phyloP scores from a whole-genome alignment of 2,797 vertebrate genomes.

The Arrhamphus sclerolepis region DNA sequence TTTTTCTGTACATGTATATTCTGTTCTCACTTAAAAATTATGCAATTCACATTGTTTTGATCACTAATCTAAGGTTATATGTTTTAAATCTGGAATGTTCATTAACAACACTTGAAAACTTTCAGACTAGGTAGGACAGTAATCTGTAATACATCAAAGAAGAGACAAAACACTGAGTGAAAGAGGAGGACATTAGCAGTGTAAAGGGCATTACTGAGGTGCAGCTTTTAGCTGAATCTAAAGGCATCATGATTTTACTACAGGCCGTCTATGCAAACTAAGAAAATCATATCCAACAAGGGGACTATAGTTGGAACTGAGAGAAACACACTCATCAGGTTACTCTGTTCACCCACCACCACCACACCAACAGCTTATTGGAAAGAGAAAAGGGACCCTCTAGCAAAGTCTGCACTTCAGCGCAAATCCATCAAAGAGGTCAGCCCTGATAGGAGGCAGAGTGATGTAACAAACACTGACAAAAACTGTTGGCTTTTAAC shows the following conservation, averaged over 20 bases:
- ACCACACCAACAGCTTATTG: not conserved
- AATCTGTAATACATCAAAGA: too few species aligned
- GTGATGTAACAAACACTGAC: slow-evolving; percentile 33
- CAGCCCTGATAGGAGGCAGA: slow-evolving; percentile 10
- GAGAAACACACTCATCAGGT: slow-evolving; percentile 50
- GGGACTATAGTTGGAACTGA: slow-evolving; percentile 14
- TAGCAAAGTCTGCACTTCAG: slow-evolving; percentile 32
- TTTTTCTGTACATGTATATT: too few species aligned
- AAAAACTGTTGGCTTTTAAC: not conserved
- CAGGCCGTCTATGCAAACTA: slow-evolving; percentile 47
- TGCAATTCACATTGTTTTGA: too few species aligned
- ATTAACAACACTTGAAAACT: too few species aligned
- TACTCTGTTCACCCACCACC: slow-evolving; percentile 36
- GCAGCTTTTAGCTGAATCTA: too few species aligned
- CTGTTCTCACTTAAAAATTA: too few species aligned
- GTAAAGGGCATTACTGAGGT: too few species aligned
- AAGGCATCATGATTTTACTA: slow-evolving; percentile 29
- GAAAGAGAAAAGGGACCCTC: slow-evolving; percentile 1
- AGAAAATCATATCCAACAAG: slow-evolving; percentile 35
- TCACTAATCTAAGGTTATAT: too few species aligned
- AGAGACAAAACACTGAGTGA: too few species aligned
- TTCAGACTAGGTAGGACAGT: too few species aligned
- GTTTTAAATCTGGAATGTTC: too few species aligned
- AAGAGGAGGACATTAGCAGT: too few species aligned
- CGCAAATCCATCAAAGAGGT: slow-evolving; percentile 13